Percentiles rank a stretch among this genome's conserved stretches.
phyloP scores from a whole-genome alignment of 1,140 invertebrate species.

The Bacillus rossius region DNA sequence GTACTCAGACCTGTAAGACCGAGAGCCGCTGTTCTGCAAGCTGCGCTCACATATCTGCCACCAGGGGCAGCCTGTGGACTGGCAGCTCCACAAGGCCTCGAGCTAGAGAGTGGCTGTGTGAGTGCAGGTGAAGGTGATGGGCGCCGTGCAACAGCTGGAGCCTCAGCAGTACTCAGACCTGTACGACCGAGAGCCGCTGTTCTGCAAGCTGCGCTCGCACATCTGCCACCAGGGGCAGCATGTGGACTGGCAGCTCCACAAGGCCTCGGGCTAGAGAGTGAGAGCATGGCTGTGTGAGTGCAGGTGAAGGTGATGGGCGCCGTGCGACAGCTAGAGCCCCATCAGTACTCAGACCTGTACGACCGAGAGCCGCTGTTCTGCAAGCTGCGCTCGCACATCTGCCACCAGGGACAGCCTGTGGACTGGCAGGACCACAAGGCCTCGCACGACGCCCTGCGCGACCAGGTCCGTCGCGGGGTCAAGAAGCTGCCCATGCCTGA shows the following conservation, averaged over 20 bases:
- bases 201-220: constrained; percentile 42
- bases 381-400: constrained; percentile 43
- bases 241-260: constrained; percentile 42
- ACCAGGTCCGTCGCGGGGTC: not conserved
- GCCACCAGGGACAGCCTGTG: constrained; percentile 38
- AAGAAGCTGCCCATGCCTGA: not conserved
- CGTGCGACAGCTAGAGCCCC: constrained; percentile 30
- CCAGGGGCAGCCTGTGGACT: constrained; percentile 40
- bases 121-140: no score
- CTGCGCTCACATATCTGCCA: constrained; percentile 42
- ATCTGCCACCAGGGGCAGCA: constrained; percentile 41
- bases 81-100: no score
- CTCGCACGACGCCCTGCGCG: constrained; percentile 36
- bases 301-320: constrained; percentile 23
- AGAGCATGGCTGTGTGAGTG: no score
- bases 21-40: constrained; percentile 43
- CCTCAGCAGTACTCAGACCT: constrained; percentile 33
- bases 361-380: constrained; percentile 41
- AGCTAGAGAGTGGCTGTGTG: no score
- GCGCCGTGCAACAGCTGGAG: no score
- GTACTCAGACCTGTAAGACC: constrained; percentile 39
- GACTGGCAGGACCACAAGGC: constrained; percentile 42
- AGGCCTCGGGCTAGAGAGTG: no score
- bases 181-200: constrained; percentile 43
- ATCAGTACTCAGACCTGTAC: constrained; percentile 38